Conservation (phyloP, 2,113 vertebrate genomes). For the Ochotona curzoniae region DNA sequence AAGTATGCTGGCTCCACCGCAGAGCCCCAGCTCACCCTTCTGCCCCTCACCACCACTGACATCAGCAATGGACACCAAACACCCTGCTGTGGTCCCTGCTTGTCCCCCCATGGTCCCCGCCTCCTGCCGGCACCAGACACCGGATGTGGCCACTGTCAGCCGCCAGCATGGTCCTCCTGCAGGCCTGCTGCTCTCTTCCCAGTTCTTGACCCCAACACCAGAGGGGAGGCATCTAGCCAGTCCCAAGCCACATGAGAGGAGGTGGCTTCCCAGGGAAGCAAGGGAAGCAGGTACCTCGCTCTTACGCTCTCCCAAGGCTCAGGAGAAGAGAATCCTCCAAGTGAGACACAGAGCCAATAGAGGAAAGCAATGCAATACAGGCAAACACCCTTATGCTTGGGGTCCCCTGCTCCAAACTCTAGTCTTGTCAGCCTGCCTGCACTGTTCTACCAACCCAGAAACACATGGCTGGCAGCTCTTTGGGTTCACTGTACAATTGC, state of each 20-base stretch:
- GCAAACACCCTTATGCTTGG: neutral
- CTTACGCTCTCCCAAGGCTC: neutral
- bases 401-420: neutral
- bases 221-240: neutral
- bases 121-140: neutral
- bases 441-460: neutral
- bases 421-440: no score
- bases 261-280: neutral
- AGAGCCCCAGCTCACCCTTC: neutral
- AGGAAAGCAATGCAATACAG: neutral
- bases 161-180: neutral
- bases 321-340: neutral
- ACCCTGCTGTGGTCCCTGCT: neutral
- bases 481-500: fast-evolving
- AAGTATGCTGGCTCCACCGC: neutral
- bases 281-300: neutral
- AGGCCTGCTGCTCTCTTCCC: neutral
- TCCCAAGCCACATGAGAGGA: neutral
- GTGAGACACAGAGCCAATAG: neutral
- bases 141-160: conserved; percentile 7
- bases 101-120: neutral
- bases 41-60: neutral
- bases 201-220: neutral
- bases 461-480: neutral
- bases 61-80: conserved; percentile 23